Base-by-base conservation (phyloP, 2,113 vertebrate genomes). In the Sinosuthora webbiana region DNA sequence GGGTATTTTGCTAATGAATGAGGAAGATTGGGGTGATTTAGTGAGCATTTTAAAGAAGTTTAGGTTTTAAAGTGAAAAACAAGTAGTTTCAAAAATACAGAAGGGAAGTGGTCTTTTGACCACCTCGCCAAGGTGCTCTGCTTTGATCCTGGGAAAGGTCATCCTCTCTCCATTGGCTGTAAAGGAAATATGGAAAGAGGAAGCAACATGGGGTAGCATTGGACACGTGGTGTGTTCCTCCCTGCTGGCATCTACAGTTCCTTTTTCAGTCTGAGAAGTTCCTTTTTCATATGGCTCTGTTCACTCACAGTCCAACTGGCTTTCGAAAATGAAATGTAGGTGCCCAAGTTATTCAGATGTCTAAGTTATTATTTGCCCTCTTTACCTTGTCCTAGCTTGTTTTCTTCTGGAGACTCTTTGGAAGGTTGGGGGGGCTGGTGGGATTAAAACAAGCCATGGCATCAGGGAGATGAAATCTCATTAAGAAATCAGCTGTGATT, bases 151-250 rank as follows among this genome's bases (percentile, higher is more conserved):
- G 39, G 60, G 45, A 31, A 81, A 67, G 91, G 18, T 24, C 37
- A 41, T 25, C 16, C 39, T 69, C 22, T 53, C 9, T 44, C 12
- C 49, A 5, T 5, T 63, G 30, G 8, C 52, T 39, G 3, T 30
- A 52, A 50, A 63, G 47, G 65, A 78, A 88, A 31, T 68, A 30
- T 0, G 2, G 56, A 45, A 67, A 68, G 49, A 64, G 6, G 7
- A 25, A 44, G 30, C 2, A 3, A 28, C 12, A 3, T 9, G 31
- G 31, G 50, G 59, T 25, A 47, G 28, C 0, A 0, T n/a, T 30
- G n/a, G 37, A 42, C 55, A 45, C 0, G 0, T 30, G 22, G 42
- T 39, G 27, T 41, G 6, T n/a, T 57, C 25, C 65, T 82, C 35
- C 25, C 39, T 85, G 42, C 78, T 67, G 73, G 60, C 33, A 70